A percentile compares a stretch with the other conserved stretches of the same genome.
Evolutionary conservation across 2,797 vertebrate species (phyloP).

Genomic region (Falco novaeseelandiae): DNA sequence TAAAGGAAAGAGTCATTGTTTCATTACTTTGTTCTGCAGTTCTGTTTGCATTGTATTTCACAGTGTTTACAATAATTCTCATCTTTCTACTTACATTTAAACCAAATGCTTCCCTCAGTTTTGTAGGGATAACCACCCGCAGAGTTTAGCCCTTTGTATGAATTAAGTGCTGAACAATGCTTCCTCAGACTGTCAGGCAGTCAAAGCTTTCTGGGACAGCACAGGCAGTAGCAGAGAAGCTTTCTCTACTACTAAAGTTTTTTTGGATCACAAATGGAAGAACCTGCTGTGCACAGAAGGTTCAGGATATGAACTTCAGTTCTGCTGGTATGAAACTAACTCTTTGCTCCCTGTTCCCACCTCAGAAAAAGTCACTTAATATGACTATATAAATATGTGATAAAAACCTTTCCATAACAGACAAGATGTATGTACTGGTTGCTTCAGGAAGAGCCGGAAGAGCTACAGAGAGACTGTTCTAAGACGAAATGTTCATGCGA

Average conservation of each 20-base stretch:
- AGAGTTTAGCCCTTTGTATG: neutral
- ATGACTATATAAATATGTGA: neutral
- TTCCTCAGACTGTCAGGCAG: neutral
- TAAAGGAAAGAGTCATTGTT: neutral
- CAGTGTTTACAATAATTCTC: neutral
- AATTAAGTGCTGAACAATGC: neutral
- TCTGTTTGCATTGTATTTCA: slow-evolving; percentile 3
- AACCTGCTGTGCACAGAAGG: neutral
- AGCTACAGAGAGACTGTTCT: neutral
- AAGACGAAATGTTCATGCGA: neutral
- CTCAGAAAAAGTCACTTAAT: neutral
- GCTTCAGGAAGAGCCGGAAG: neutral
- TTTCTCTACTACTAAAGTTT: neutral
- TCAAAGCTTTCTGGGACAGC: neutral
- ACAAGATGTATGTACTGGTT: neutral
- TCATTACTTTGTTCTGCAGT: neutral
- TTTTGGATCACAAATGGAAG: neutral
- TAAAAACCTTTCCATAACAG: neutral
- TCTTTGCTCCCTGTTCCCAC: neutral
- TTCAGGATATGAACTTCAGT: neutral
- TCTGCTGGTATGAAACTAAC: neutral
- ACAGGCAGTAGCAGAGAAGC: neutral
- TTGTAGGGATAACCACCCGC: neutral
- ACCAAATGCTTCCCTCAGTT: slow-evolving; percentile 12
- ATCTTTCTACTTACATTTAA: neutral